A percentile compares a stretch with the other conserved stretches of the same genome.
These are phyloP conservation scores for Trisateles emortualis DNA, from an alignment of 2,888 invertebrate genomes.

Conservation along the genomic window DNA sequence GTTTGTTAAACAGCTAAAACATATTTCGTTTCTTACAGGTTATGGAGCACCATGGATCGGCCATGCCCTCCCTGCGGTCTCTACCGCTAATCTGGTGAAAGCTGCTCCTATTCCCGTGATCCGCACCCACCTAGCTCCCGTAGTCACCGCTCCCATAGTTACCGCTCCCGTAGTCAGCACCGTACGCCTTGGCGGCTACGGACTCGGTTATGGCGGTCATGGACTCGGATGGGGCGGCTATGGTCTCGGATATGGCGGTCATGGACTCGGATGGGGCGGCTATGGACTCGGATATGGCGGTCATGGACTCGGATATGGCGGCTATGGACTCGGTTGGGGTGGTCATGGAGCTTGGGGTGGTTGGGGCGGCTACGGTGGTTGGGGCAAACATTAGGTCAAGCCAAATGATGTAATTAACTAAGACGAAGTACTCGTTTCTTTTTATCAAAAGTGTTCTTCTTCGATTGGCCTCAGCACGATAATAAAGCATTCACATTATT, in stretches of 20 bases:
- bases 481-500: slow-evolving; percentile 44
- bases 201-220: slow-evolving; percentile 27
- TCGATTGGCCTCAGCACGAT: slow-evolving; percentile 31
- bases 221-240: slow-evolving; percentile 20
- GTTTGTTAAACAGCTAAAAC: neutral
- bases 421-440: slow-evolving; percentile 22
- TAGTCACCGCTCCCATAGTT: slow-evolving; percentile 60
- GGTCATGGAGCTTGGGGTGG: neutral
- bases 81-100: slow-evolving; percentile 67
- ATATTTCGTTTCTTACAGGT: slow-evolving; percentile 28
- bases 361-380: neutral
- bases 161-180: slow-evolving; percentile 30
- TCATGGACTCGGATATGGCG: slow-evolving; percentile 2
- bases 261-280: slow-evolving; percentile 9
- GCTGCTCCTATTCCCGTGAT: slow-evolving; percentile 74
- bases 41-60: slow-evolving; percentile 46
- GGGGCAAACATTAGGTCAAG: slow-evolving; percentile 27
- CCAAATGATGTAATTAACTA: slow-evolving; percentile 10
- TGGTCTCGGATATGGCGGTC: slow-evolving; percentile 12
- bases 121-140: slow-evolving; percentile 61
- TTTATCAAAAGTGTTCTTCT: slow-evolving; percentile 21
- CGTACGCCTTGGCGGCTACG: slow-evolving; percentile 40
- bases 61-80: slow-evolving; percentile 69
- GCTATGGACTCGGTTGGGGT: slow-evolving; percentile 3
- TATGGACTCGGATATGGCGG: slow-evolving; percentile 5